These are phyloP conservation scores for Apus apus DNA, from an alignment of 2,113 vertebrate genomes.

Conservation along the genomic window DNA sequence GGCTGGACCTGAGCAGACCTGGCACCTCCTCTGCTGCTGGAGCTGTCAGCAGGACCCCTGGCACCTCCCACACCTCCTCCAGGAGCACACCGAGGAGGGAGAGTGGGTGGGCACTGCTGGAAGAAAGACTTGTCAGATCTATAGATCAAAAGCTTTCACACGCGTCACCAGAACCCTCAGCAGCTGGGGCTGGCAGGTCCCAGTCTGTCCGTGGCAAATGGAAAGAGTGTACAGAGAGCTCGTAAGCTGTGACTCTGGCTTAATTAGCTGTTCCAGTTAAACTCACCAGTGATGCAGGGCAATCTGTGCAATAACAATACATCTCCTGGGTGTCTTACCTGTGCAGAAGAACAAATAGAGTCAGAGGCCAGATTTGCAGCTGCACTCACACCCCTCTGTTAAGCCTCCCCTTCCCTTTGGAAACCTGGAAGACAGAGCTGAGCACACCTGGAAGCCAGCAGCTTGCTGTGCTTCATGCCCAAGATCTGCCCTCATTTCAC, in stretches of 20 bases:
- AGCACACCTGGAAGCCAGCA: not conserved
- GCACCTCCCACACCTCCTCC: slow-evolving; percentile 31
- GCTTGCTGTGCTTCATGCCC: rapidly evolving
- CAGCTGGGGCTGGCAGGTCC: not conserved
- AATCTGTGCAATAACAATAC: not conserved
- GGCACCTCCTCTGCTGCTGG: slow-evolving; percentile 25
- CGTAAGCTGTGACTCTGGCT: not conserved
- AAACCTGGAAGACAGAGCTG: rapidly evolving
- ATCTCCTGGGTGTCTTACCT: not conserved
- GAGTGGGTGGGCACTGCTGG: not conserved
- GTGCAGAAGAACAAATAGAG: not conserved
- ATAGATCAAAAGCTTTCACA: not conserved
- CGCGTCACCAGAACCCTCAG: not conserved
- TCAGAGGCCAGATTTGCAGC: not conserved
- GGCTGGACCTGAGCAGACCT: slow-evolving; percentile 30
- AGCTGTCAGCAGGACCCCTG: not conserved
- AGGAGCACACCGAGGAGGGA: not conserved
- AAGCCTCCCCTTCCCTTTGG: not conserved
- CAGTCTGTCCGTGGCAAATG: not conserved
- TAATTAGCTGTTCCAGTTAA: not conserved
- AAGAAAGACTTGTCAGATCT: not conserved
- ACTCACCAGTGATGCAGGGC: not conserved
- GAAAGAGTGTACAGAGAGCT: not conserved
- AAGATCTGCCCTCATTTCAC: not conserved
- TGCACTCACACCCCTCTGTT: not conserved